Evolutionary conservation across 2,113 vertebrate genomes (phyloP), one percentile per base, ranked within the genome.

Genomic region (Artemisiospiza belli): DNA sequence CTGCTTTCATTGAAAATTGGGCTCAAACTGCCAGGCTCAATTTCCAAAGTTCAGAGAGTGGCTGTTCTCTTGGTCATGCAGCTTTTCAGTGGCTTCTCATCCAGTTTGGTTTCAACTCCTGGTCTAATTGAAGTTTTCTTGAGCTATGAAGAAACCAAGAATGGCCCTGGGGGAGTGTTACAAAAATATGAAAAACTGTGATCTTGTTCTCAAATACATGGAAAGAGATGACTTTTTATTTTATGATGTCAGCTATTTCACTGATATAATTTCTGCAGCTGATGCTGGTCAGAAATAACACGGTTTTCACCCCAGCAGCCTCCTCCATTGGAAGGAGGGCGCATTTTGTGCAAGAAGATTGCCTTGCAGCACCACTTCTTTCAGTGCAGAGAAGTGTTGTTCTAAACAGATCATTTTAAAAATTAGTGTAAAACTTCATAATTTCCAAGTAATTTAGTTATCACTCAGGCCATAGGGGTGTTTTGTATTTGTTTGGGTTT

Each of bases 81-180:
- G 61, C 87, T 88, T 96, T 95, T 95, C 93, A 89, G 85, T 92
- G 47, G 21, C 86, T 94, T 86, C 93, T 93, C 83, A 89, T 70
- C 64, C 74, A 41, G 61, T 69, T 67, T 92, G 80, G 27, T 75
- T 90, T 57, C 80, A 84, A 35, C 62, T 88, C 46, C 11, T 90
- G 59, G 15, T 89, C 74, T 92, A 93, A 77, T 57, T 96, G 73
- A 92, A 94, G 83, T 81, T 96, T 92, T 81, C 69, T 83, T 95
- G 94, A 90, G 67, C 87, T 93, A 69, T 76, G 87, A 95, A 35
- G 79, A 82, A 91, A 90, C 47, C 64, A 89, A 91, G 87, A 69
- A 94, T 94, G 80, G 75, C 93, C 90, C 92, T 97, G 95, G 95
- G 95, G 96, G 84, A 96, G 74, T 83, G 43, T 89, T 69, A 96